A percentile compares a stretch with the other conserved stretches of the same genome.
phyloP scores from a whole-genome alignment of 1,140 invertebrate species.

The Proctacanthus coquilletti region DNA sequence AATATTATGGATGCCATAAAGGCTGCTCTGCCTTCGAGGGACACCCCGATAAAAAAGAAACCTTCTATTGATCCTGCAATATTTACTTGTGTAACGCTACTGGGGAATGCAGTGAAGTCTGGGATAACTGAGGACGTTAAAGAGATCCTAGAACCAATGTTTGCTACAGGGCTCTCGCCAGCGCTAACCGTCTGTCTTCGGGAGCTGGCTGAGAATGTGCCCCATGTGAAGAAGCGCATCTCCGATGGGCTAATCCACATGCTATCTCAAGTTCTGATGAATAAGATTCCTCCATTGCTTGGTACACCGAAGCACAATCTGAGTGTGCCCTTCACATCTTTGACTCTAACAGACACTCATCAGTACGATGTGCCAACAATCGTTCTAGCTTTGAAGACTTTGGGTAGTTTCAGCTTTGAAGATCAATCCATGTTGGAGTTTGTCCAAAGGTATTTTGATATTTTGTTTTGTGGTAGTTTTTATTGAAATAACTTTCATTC shows the following conservation, averaged over 20 bases:
- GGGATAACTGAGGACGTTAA: slow-evolving; percentile 60
- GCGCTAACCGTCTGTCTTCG: slow-evolving; percentile 80
- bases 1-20: slow-evolving; percentile 80
- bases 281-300: slow-evolving; percentile 64
- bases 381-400: slow-evolving; percentile 81
- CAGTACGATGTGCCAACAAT: slow-evolving; percentile 58
- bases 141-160: slow-evolving; percentile 80
- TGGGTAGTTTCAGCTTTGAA: slow-evolving; percentile 95
- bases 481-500: background rate
- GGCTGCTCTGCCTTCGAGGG: slow-evolving; percentile 62
- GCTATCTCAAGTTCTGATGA: slow-evolving; percentile 76
- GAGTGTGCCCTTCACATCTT: slow-evolving; percentile 12
- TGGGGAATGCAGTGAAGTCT: slow-evolving; percentile 71
- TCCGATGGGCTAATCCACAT: slow-evolving; percentile 82
- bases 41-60: slow-evolving; percentile 54
- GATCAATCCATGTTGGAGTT: slow-evolving; percentile 85
- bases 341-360: slow-evolving; percentile 22
- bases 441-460: slow-evolving; percentile 45
- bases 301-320: slow-evolving; percentile 45
- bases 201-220: slow-evolving; percentile 78
- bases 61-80: slow-evolving; percentile 70
- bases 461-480: background rate
- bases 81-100: slow-evolving; percentile 86
- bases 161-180: slow-evolving; percentile 77
- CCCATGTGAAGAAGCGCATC: slow-evolving; percentile 74